These are phyloP conservation scores for Ariolimax columbianus DNA, from an alignment of 2,888 invertebrate genomes.

Conservation along the genomic window DNA sequence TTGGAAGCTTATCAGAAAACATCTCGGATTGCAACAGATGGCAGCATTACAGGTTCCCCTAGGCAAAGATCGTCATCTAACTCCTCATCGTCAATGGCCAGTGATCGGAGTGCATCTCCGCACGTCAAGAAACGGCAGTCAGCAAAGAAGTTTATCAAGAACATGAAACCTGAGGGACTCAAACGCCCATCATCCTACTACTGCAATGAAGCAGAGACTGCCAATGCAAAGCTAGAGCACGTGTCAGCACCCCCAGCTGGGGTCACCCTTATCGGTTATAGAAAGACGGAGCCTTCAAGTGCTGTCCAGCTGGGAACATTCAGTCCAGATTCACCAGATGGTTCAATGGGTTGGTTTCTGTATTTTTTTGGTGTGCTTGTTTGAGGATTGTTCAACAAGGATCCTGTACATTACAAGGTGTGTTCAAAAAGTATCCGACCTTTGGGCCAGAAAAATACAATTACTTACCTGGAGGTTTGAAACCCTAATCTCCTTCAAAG, in stretches of 20 bases:
- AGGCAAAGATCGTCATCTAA: conserved; percentile 42
- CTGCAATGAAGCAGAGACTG: conserved; percentile 66
- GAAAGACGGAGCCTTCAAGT: conserved; percentile 64
- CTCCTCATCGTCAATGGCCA: conserved; percentile 51
- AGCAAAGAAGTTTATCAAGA: conserved; percentile 72
- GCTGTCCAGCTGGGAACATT: conserved; percentile 74
- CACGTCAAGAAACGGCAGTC: conserved; percentile 40
- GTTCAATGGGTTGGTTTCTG: conserved; percentile 10
- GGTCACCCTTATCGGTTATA: conserved; percentile 74
- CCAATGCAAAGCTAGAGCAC: conserved; percentile 53
- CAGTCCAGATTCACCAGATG: conserved; percentile 61
- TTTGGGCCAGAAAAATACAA: too few species aligned
- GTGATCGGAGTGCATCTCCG: conserved; percentile 50
- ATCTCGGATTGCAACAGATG: conserved; percentile 1
- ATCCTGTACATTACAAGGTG: too few species aligned
- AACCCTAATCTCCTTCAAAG: too few species aligned
- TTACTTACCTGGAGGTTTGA: too few species aligned
- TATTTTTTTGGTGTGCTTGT: background rate
- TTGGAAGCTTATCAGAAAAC: conserved; percentile 40
- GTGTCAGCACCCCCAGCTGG: conserved; percentile 58
- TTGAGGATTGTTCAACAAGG: too few species aligned
- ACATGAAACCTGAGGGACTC: conserved; percentile 75
- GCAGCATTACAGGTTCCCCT: conserved; percentile 39
- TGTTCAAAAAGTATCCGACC: too few species aligned
- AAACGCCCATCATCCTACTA: conserved; percentile 75